phyloP scores from a whole-genome alignment of 2,113 vertebrate genomes.

The Tichodroma muraria region DNA sequence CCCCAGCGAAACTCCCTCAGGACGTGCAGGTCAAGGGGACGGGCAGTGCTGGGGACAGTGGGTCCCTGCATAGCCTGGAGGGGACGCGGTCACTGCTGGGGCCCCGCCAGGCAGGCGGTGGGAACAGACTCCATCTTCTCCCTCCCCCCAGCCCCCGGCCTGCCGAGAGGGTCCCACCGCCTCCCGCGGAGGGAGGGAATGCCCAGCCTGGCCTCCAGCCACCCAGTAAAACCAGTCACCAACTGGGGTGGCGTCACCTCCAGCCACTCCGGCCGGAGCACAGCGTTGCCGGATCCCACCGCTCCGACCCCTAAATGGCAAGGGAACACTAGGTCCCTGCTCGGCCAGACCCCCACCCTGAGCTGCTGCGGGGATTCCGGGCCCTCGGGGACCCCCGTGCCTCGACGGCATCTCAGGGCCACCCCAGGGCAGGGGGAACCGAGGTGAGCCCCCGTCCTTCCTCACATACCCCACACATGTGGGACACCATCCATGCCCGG shows the following conservation, averaged over 20 bases:
- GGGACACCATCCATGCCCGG: not conserved
- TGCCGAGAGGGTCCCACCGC: not conserved
- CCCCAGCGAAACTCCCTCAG: fast-evolving
- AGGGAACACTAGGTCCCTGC: not conserved
- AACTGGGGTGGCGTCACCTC: not conserved
- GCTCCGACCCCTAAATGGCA: not conserved
- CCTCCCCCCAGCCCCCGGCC: not conserved
- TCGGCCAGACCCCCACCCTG: not conserved
- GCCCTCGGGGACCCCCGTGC: fast-evolving
- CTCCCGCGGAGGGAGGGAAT: not conserved
- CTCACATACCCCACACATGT: fast-evolving
- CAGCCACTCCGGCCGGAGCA: not conserved
- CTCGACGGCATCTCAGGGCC: not conserved
- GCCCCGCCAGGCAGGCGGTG: not conserved
- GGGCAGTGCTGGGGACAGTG: not conserved
- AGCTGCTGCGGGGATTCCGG: not conserved
- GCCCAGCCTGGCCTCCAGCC: not conserved
- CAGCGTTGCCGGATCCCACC: not conserved
- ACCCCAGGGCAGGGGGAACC: not conserved
- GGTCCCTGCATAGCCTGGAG: not conserved
- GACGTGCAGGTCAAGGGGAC: not conserved
- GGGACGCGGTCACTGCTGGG: not conserved
- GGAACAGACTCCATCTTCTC: not conserved
- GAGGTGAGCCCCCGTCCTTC: not conserved
- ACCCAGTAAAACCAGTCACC: slow-evolving; percentile 14